Base-by-base conservation (phyloP, 2,888 invertebrate species). In the Resseliella maxima region DNA sequence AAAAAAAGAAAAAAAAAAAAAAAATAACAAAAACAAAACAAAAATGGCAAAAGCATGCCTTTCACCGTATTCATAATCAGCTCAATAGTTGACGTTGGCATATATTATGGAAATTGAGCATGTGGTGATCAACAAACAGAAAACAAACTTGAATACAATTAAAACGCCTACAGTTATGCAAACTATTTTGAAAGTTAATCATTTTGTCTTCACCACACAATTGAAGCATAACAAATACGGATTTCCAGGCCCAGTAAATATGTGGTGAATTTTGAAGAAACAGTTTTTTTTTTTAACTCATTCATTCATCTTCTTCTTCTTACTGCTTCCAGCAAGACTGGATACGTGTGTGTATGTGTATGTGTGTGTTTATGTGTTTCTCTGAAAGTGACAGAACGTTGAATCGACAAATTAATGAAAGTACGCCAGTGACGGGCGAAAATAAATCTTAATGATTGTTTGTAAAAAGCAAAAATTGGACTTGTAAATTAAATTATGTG, bases 141-240 rank as follows among this genome's bases (percentile, higher is more conserved):
- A 72, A 12, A 31, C 12, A 18, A 15, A 12, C 1, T 31, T 24
- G 59, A 72, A 31, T 12, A 15, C 31, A 31, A 31, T 15, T 15
- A 0, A 72, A 59, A 15, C 72, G 72, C 72, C 72, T 31, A 15
- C 31, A 72, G n/a, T 18, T 72, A 72, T 72, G 72, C 72, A 72
- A 72, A 72, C 12, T 31, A 72, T 72, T 72, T 31, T 18, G 72
- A 35, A 72, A 72, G 59, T 6, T 24, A 24, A 59, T 24, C 59
- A 24, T 6, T 31, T n/a, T 72, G 15, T 72, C 18, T 31, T n/a
- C 15, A 72, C 72, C 72, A 72, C 72, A 27, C 27, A 59, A 59
- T n/a, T n/a, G n/a, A 59, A 59, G 59, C 59, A 72, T 27, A 15
- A 31, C 72, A 72, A 31, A 72, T n/a, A 35, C 18, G 31, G 2